Conservation (phyloP, 2,797 vertebrate genomes). For the Nyctibius grandis region DNA sequence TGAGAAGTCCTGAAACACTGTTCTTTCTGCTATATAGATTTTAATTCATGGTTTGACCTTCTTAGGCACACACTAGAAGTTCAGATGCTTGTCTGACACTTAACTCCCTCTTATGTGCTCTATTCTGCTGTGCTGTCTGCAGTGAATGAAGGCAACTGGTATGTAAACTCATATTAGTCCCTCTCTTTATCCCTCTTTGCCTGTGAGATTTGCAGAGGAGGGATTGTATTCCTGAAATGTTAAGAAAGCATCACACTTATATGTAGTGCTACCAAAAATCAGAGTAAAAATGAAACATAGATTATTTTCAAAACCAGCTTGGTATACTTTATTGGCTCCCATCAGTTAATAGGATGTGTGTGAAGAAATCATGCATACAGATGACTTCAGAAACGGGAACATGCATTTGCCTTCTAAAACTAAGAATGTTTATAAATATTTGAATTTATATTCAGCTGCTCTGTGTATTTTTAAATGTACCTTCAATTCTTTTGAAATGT, state of each 20-base stretch:
- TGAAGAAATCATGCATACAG: background rate
- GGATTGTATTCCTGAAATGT: background rate
- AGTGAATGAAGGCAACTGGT: background rate
- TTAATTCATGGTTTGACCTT: background rate
- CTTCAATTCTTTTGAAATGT: background rate
- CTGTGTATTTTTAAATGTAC: background rate
- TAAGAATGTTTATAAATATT: background rate
- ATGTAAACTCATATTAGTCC: background rate
- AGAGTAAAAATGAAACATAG: background rate
- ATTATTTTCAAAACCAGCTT: background rate
- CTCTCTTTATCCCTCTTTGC: background rate
- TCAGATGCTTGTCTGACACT: background rate
- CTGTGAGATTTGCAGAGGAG: background rate
- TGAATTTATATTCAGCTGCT: background rate
- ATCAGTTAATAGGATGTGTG: accelerated
- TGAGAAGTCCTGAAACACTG: background rate
- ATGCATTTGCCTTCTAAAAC: background rate
- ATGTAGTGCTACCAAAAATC: background rate
- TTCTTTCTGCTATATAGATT: background rate
- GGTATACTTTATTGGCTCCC: background rate
- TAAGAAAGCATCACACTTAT: background rate
- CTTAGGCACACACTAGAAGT: background rate
- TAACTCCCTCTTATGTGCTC: background rate
- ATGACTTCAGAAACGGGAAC: background rate
- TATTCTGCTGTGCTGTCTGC: background rate